Base-by-base conservation (phyloP, 2,888 invertebrate species). In the Archips xylosteana region DNA sequence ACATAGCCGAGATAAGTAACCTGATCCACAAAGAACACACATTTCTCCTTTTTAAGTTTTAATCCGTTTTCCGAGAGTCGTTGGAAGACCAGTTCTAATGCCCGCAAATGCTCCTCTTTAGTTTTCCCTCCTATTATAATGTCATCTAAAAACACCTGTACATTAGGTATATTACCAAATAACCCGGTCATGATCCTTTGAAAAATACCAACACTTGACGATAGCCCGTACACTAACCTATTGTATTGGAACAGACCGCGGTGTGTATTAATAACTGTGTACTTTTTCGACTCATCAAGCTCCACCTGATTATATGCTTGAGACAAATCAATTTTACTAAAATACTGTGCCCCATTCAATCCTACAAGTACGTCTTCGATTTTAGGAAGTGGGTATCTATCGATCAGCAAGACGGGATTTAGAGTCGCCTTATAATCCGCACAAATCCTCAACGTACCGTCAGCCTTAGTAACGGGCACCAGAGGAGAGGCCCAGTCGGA, bases 361-460 rank as follows among this genome's bases (percentile, higher is more conserved):
- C 59, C 32, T 2, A 23, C 34, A 15, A 71, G 60, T 32, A 68
- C 23, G 36, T 75, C 71, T 3, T 75, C 68, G 0, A 71, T 69
- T 42, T 63, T 68, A 13, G 71, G 69, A n/a, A 71, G 15, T 9
- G 71, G 71, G n/a, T 42, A 71, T 10, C 57, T 61, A 60, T 65
- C 71, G 4, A 65, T 47, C 15, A 42, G 2, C 34, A 68, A 68
- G 2, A 49, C 51, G 12, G 9, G n/a, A 51, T 71, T 71, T 0
- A 71, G n/a, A 3, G 71, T 71, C 12, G 47, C 60, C 15, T 70
- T 75, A 59, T 64, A 75, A 15, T 75, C 75, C 2, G 75, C 75
- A 49, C 71, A 75, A 6, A 75, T 1, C 2, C 75, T 2, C 15
- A 75, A 12, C 2, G 47, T 45, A 0, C 71, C 75, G 13, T 69